Evolutionary conservation across 2,888 invertebrate species (phyloP), one percentile per base, ranked within the genome.

Genomic region (Pachliopta kotzebuea): DNA sequence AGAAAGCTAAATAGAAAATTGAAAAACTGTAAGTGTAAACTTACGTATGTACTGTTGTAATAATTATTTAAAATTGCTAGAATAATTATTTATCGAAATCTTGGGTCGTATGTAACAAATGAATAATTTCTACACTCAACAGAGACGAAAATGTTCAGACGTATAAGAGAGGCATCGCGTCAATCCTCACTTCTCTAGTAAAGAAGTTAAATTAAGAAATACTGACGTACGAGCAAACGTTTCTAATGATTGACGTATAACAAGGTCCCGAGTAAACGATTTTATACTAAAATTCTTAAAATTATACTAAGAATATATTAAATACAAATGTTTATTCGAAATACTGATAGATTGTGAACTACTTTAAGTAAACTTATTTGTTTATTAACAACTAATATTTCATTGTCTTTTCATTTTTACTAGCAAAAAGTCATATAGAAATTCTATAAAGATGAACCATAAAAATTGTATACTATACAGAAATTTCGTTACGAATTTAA

Each of bases 101-200:
- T 37, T 26, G 37, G 14, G 37, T 45, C n/a, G n/a, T n/a, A 45
- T 18, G 3, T 45, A 45, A n/a, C n/a, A n/a, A 45, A 6, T 45
- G 18, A 45, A 45, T n/a, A 45, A 45, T n/a, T 45, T 0, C 18
- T 6, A 18, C n/a, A 45, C 45, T 45, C 45, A n/a, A 45, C n/a
- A n/a, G 45, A 45, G 4, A 45, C 45, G 45, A 45, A n/a, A 45
- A n/a, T 45, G 45, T 18, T 45, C 45, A 45, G 45, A 45, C 11
- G 45, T 6, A 18, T 45, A 8, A 7, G 45, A 75, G 71, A 7
- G n/a, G 45, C n/a, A 7, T 1, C n/a, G n/a, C 18, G n/a, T 37
- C 37, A 37, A 37, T 37, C 37, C 11, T 18, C n/a, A 7, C n/a
- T 45, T n/a, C 18, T 45, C n/a, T 7, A n/a, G 45, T 45, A n/a